Evolutionary conservation across 1,140 invertebrate species (phyloP).

Genomic region (Formica exsecta): DNA sequence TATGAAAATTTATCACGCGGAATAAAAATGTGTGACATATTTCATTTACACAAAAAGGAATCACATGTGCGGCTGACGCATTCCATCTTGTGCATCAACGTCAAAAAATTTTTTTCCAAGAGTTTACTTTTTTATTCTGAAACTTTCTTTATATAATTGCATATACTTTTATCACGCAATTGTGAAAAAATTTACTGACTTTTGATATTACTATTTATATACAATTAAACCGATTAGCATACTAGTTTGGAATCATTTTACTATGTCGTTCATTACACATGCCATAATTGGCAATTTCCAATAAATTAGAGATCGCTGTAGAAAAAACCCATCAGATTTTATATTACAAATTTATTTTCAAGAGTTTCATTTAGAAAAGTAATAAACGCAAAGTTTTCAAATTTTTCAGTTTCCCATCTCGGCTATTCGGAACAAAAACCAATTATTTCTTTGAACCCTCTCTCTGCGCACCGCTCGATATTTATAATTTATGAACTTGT

Average conservation of each 20-base stretch:
- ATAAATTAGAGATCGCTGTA: not conserved
- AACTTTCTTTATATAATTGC: not conserved
- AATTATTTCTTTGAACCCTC: conserved; percentile 35
- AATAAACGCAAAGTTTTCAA: conserved; percentile 23
- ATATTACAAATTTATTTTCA: not conserved
- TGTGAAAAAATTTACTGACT: not conserved
- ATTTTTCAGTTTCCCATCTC: conserved; percentile 11
- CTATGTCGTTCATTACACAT: not conserved
- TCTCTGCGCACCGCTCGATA: conserved; percentile 28
- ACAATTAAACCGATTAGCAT: not conserved
- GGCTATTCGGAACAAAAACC: conserved; percentile 16
- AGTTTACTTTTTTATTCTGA: not conserved
- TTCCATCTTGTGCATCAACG: not conserved
- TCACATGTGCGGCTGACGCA: not conserved
- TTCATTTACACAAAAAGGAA: conserved; percentile 1
- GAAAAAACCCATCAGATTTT: not conserved
- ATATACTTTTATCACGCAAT: not conserved
- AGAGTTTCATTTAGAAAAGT: not conserved
- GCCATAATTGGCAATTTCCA: not conserved
- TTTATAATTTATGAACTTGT: conserved; percentile 57
- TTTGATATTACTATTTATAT: not conserved
- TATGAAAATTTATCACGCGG: not conserved
- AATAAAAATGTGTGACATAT: conserved; percentile 8
- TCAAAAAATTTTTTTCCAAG: not conserved
- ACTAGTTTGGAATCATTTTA: not conserved